These are phyloP conservation scores for Nineta flava DNA, from an alignment of 2,888 invertebrate species.

Conservation along the genomic window DNA sequence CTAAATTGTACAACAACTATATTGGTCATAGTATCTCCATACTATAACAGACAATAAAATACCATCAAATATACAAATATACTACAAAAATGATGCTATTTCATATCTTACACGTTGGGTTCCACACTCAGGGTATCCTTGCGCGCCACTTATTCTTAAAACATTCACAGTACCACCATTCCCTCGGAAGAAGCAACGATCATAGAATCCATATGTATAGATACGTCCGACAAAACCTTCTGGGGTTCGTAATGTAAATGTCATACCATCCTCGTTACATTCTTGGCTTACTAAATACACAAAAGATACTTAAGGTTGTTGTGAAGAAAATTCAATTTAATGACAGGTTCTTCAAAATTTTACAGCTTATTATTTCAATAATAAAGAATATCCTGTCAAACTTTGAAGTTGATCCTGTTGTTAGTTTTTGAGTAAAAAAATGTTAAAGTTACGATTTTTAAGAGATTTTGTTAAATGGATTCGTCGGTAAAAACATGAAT, in stretches of 20 bases:
- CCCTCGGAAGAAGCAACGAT: slow-evolving; percentile 79
- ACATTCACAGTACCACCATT: slow-evolving; percentile 75
- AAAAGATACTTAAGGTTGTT: not conserved
- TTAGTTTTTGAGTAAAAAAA: too few species aligned
- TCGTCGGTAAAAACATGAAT: too few species aligned
- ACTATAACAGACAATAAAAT: slow-evolving; percentile 22
- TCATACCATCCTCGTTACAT: slow-evolving; percentile 89
- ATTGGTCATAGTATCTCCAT: slow-evolving; percentile 85
- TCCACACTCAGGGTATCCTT: slow-evolving; percentile 88
- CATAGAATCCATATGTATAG: slow-evolving; percentile 84
- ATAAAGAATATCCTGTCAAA: too few species aligned
- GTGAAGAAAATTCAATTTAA: too few species aligned
- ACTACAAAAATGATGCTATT: not conserved
- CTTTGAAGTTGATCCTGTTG: too few species aligned
- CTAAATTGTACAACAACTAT: slow-evolving; percentile 89
- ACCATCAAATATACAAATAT: not conserved
- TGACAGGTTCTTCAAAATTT: too few species aligned
- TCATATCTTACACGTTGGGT: slow-evolving; percentile 52
- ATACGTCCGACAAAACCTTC: slow-evolving; percentile 82
- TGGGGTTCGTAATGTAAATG: slow-evolving; percentile 73
- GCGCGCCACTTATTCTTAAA: slow-evolving; percentile 70
- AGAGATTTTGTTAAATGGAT: too few species aligned
- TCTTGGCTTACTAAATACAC: slow-evolving; percentile 61
- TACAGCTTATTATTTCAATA: too few species aligned
- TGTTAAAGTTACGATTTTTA: too few species aligned